A percentile compares a stretch with the other conserved stretches of the same genome.
These are phyloP conservation scores for Ispidina picta DNA, from an alignment of 2,797 vertebrate genomes.

Conservation along the genomic window DNA sequence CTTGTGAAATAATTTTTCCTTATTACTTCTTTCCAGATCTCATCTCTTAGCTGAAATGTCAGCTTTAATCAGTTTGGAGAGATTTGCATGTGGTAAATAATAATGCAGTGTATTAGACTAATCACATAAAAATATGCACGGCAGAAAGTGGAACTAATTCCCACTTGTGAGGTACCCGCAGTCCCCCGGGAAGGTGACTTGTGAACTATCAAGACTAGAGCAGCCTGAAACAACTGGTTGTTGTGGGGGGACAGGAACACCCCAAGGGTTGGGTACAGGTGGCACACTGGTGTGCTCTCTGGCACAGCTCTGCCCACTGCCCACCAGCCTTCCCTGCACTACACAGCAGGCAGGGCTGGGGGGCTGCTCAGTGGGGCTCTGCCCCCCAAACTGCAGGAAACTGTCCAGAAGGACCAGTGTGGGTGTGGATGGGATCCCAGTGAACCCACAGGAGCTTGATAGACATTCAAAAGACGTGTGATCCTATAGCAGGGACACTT, in stretches of 20 bases:
- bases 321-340: background rate
- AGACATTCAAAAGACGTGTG: fast-evolving
- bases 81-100: constrained; percentile 37
- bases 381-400: background rate
- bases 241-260: background rate
- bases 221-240: constrained; percentile 6
- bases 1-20: constrained; percentile 23
- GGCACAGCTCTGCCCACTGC: background rate
- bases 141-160: background rate
- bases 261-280: background rate
- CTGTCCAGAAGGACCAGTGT: background rate
- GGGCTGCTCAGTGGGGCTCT: background rate
- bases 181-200: background rate
- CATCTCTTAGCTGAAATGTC: background rate
- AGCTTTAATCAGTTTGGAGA: background rate
- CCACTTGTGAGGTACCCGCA: background rate
- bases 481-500: fast-evolving
- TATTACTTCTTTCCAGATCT: constrained; percentile 2
- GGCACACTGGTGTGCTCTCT: background rate
- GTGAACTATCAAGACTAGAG: background rate
- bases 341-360: background rate
- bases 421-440: background rate
- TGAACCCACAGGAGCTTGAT: background rate
- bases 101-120: background rate
- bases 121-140: background rate